Evolutionary conservation across 2,888 invertebrate species (phyloP).

Genomic region (Liodrosophila aerea): DNA sequence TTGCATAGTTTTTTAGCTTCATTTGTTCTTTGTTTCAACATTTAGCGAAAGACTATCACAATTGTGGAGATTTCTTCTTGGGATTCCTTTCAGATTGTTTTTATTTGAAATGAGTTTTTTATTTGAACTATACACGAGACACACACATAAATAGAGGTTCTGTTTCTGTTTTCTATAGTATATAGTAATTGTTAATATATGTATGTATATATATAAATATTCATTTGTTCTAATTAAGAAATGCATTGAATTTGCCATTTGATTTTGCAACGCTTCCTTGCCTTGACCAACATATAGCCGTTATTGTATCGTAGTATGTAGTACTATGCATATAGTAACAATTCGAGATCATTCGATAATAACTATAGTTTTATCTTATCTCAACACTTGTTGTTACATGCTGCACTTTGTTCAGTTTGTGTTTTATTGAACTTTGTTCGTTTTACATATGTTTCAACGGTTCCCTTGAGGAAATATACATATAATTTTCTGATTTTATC

Average conservation of each 20-base stretch:
- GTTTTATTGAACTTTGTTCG: conserved; percentile 69
- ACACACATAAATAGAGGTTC: conserved; percentile 24
- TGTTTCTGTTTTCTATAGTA: conserved; percentile 1
- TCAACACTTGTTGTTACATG: conserved; percentile 24
- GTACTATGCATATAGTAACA: neutral
- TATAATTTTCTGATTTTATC: conserved; percentile 33
- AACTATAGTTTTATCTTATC: conserved; percentile 24
- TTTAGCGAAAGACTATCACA: conserved; percentile 57
- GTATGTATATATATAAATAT: conserved; percentile 6
- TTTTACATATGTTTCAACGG: conserved; percentile 59
- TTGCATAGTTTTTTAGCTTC: conserved; percentile 5
- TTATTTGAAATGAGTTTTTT: conserved; percentile 27
- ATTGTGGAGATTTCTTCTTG: conserved; percentile 60
- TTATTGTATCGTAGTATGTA: neutral
- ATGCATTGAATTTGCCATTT: conserved; percentile 67
- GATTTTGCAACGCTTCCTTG: conserved; percentile 65
- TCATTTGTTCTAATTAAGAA: conserved; percentile 43
- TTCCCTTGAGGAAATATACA: conserved; percentile 26
- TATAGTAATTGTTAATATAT: conserved; percentile 5
- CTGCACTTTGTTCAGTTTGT: conserved; percentile 20
- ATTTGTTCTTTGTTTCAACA: neutral
- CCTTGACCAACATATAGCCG: conserved; percentile 3
- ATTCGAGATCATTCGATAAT: too few species aligned
- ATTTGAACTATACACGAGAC: conserved; percentile 33
- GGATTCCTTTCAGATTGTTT: conserved; percentile 45